Evolutionary conservation across 2,888 invertebrate genomes (phyloP).

Genomic region (Spilosoma lubricipeda): DNA sequence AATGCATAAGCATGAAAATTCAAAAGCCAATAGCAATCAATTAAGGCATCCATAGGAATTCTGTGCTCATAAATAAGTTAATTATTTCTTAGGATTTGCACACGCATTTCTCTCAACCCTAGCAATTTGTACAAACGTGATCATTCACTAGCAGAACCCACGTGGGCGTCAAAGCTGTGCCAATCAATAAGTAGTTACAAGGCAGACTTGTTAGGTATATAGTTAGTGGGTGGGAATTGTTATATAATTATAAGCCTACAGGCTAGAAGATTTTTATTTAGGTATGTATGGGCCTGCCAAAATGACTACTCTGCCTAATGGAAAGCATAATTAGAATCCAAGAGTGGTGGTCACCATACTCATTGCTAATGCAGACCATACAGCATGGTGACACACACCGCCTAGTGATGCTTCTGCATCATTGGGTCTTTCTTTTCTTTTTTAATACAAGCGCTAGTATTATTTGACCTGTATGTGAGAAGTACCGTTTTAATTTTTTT

Average conservation of each 20-base stretch:
- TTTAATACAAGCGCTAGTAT: background rate
- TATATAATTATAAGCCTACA: background rate
- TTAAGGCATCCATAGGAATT: background rate
- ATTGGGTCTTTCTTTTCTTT: background rate
- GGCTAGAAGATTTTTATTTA: too few relatives aligned
- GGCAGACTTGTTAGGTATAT: slow-evolving; percentile 10
- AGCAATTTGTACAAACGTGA: slow-evolving; percentile 29
- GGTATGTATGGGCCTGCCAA: too few relatives aligned
- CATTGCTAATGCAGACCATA: too few relatives aligned
- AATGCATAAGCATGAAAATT: too few relatives aligned
- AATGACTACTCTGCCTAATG: too few relatives aligned
- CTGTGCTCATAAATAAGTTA: background rate
- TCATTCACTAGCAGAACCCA: slow-evolving; percentile 37
- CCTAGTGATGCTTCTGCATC: too few relatives aligned
- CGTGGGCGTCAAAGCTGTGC: slow-evolving; percentile 50
- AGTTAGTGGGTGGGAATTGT: background rate
- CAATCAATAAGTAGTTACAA: slow-evolving; percentile 56
- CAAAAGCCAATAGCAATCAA: background rate
- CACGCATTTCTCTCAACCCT: background rate
- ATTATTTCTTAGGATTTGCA: background rate
- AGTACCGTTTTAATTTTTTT: too few relatives aligned
- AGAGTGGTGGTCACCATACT: too few relatives aligned
- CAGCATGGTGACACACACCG: too few relatives aligned
- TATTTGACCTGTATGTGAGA: background rate
- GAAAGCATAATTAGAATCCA: too few relatives aligned